A percentile compares a stretch with the other conserved stretches of the same genome.
phyloP scores from a whole-genome alignment of 2,888 invertebrate species.

The Rhopalosiphum nymphaeae region DNA sequence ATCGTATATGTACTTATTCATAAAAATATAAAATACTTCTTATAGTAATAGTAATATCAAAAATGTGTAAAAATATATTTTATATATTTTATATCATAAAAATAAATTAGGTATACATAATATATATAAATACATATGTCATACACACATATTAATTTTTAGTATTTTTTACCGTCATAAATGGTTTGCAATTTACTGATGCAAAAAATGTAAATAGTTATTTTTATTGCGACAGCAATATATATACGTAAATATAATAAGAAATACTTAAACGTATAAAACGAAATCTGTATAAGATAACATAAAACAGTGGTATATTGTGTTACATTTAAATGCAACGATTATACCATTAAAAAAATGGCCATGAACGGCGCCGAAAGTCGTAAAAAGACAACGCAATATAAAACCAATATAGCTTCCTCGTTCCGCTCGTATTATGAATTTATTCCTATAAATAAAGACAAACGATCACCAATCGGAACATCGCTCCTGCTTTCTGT shows the following conservation, averaged over 20 bases:
- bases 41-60: not conserved
- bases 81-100: not conserved
- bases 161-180: not conserved
- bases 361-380: slow-evolving; percentile 3
- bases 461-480: not conserved
- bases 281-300: not conserved
- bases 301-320: not conserved
- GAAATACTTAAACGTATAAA: slow-evolving; percentile 5
- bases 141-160: not conserved
- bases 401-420: slow-evolving; percentile 4
- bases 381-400: not conserved
- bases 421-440: not conserved
- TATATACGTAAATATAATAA: not conserved
- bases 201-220: not conserved
- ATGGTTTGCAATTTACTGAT: not conserved
- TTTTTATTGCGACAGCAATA: not conserved
- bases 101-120: not conserved
- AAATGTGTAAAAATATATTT: not conserved
- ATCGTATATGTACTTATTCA: not conserved
- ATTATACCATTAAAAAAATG: not conserved
- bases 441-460: not conserved
- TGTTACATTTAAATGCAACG: not conserved
- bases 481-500: not conserved
- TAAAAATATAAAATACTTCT: not conserved
- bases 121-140: not conserved